Conservation (phyloP, 2,888 invertebrate genomes). For the Suillia variegata region DNA sequence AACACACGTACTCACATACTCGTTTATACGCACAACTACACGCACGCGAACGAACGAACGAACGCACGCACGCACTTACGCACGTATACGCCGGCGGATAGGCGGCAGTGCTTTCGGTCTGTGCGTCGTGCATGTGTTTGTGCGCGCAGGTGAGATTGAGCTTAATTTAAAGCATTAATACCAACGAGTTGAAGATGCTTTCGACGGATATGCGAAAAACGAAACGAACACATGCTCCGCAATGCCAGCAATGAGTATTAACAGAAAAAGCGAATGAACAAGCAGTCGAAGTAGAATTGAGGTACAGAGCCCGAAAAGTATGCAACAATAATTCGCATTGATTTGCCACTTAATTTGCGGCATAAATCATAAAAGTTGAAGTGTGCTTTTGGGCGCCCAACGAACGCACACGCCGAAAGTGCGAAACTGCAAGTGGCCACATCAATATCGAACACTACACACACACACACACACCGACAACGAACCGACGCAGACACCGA, state of each 20-base stretch:
- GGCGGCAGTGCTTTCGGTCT: too few relatives aligned
- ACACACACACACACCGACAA: constrained; percentile 1
- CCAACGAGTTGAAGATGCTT: too few relatives aligned
- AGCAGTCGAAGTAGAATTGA: neutral
- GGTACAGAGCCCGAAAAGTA: neutral
- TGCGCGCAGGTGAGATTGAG: neutral
- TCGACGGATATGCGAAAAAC: too few relatives aligned
- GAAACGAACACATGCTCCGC: too few relatives aligned
- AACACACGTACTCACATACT: constrained; percentile 3
- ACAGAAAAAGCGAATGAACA: neutral
- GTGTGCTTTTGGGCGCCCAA: too few relatives aligned
- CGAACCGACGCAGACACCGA: neutral
- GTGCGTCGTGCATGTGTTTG: too few relatives aligned
- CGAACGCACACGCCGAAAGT: too few relatives aligned
- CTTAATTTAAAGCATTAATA: neutral
- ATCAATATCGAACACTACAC: constrained; percentile 40
- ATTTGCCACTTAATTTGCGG: too few relatives aligned
- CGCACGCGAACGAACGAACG: neutral
- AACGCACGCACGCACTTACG: constrained; percentile 1
- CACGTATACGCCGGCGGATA: neutral
- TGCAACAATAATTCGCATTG: constrained; percentile 33
- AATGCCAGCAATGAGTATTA: neutral
- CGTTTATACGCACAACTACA: neutral
- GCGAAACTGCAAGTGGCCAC: constrained; percentile 50
- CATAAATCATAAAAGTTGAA: too few relatives aligned